Evolutionary conservation across 2,888 invertebrate species (phyloP).

Genomic region (Nemapogon koenigi): DNA sequence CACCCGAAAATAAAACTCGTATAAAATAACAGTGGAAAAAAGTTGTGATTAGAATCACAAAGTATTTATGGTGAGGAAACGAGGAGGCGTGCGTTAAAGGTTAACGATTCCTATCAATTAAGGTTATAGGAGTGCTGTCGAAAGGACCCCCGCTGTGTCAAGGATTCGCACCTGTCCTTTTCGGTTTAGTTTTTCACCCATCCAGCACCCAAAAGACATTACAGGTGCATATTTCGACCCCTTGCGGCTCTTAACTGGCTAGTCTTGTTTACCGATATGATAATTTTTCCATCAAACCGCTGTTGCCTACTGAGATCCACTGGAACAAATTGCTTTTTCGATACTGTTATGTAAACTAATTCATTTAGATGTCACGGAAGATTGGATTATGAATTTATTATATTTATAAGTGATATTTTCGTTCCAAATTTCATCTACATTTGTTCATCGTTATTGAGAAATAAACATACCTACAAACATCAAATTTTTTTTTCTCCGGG

Average conservation of each 20-base stretch:
- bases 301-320: conserved; percentile 49
- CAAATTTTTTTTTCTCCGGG: too few species aligned
- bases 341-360: conserved; percentile 33
- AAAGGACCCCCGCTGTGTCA: conserved; percentile 43
- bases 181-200: conserved; percentile 45
- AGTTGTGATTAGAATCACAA: conserved; percentile 51
- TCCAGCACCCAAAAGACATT: conserved; percentile 34
- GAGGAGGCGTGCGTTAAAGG: conserved; percentile 53
- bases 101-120: conserved; percentile 65
- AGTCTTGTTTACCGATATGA: conserved; percentile 43
- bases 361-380: conserved; percentile 29
- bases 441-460: too few species aligned
- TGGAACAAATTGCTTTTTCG: conserved; percentile 48
- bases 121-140: conserved; percentile 50
- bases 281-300: conserved; percentile 57
- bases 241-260: conserved; percentile 8
- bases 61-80: conserved; percentile 58
- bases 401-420: conserved; percentile 13
- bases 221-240: conserved; percentile 37
- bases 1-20: conserved; percentile 60
- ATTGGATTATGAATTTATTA: conserved; percentile 23
- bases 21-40: conserved; percentile 53
- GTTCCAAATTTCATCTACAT: not conserved
- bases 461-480: too few species aligned
- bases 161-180: conserved; percentile 56